phyloP scores from a whole-genome alignment of 2,888 invertebrate genomes.

The Gymnocheta viridis region DNA sequence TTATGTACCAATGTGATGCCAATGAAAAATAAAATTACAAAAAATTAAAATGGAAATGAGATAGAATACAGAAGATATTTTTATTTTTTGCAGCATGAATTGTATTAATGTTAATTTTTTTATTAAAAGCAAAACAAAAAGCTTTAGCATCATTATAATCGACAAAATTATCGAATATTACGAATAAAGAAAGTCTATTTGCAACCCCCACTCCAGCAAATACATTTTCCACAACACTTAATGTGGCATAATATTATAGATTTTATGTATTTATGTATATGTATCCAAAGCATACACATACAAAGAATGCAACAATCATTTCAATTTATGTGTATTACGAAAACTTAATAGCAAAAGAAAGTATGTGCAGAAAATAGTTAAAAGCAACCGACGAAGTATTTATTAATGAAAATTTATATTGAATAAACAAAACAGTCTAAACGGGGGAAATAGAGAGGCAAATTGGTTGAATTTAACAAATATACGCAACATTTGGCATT shows the following conservation, averaged over 20 bases:
- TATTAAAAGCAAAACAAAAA: not conserved
- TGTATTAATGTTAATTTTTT: not conserved
- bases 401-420: not conserved
- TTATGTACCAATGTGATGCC: conserved; percentile 38
- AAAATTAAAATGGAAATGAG: conserved; percentile 11
- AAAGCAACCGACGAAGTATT: not conserved
- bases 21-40: conserved; percentile 25
- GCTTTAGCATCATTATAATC: conserved; percentile 41
- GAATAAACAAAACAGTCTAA: not conserved
- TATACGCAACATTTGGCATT: not conserved
- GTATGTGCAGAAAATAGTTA: too few relatives aligned
- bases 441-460: not conserved
- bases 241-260: too few relatives aligned
- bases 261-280: not conserved
- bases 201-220: not conserved
- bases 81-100: not conserved
- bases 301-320: conserved; percentile 2
- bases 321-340: not conserved
- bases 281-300: not conserved
- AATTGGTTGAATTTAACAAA: not conserved
- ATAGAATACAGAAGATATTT: conserved; percentile 16
- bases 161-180: conserved; percentile 48
- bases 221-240: not conserved
- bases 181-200: conserved; percentile 10
- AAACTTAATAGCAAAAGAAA: not conserved